A percentile compares a stretch with the other conserved stretches of the same genome.
phyloP scores from a whole-genome alignment of 2,113 vertebrate species.

The Myotis yumanensis region DNA sequence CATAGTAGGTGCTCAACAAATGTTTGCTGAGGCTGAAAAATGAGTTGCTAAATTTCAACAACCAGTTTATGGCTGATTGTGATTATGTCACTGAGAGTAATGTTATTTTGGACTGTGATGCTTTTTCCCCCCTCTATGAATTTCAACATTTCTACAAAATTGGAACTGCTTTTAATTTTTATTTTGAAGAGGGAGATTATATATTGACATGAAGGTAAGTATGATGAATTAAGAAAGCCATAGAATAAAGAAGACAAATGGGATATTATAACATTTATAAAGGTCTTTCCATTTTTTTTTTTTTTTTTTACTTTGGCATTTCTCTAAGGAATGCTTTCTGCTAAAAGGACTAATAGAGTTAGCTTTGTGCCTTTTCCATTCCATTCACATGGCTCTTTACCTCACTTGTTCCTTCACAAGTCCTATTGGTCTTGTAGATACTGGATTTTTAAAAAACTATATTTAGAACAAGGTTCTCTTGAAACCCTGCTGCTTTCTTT shows the following conservation, averaged over 20 bases:
- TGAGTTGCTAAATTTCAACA: neutral
- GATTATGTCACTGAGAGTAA: neutral
- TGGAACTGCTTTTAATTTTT: slow-evolving; percentile 1
- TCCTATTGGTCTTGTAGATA: neutral
- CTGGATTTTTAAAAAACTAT: neutral
- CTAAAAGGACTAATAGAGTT: neutral
- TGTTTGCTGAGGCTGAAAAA: neutral
- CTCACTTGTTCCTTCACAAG: neutral
- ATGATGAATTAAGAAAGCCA: neutral
- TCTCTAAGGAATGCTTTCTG: neutral
- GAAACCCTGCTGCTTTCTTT: neutral
- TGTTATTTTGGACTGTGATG: neutral
- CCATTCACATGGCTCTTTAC: accelerated
- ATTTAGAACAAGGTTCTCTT: neutral
- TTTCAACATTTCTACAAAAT: neutral
- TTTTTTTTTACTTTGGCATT: neutral
- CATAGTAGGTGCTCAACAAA: neutral
- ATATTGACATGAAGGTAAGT: neutral
- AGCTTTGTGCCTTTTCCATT: neutral
- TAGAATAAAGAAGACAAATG: neutral
- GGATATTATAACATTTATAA: neutral
- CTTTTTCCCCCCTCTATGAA: neutral
- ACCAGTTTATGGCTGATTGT: neutral
- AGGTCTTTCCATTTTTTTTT: neutral
- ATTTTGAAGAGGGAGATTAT: neutral